A percentile compares a stretch with the other conserved stretches of the same genome.
Evolutionary conservation across 2,888 invertebrate species (phyloP).

Genomic region (Acholoe squamosa): DNA sequence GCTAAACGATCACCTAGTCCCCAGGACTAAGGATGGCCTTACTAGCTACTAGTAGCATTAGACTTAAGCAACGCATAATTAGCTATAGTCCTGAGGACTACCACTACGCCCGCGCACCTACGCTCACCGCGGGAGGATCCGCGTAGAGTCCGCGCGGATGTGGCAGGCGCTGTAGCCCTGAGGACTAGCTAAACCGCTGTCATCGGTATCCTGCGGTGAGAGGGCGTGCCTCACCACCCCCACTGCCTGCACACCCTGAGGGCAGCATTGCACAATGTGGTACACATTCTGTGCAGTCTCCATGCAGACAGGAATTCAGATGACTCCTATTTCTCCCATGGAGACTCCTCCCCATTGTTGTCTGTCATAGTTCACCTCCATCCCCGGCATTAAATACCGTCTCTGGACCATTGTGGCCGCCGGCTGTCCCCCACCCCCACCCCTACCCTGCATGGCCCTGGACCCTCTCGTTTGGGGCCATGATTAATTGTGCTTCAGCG

Average conservation of each 20-base stretch:
- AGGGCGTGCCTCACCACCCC: too few relatives aligned
- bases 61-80: too few relatives aligned
- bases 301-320: constrained; percentile 28
- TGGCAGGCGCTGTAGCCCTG: too few relatives aligned
- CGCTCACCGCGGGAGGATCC: too few relatives aligned
- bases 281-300: background rate
- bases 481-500: constrained; percentile 60
- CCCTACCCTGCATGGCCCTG: background rate
- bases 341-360: constrained; percentile 19
- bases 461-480: constrained; percentile 24
- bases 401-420: background rate
- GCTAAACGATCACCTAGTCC: too few relatives aligned
- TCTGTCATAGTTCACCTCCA: constrained; percentile 25
- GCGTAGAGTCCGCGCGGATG: too few relatives aligned
- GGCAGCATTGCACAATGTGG: background rate
- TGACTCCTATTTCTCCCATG: background rate
- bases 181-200: too few relatives aligned
- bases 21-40: too few relatives aligned
- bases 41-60: too few relatives aligned
- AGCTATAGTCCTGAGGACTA: too few relatives aligned
- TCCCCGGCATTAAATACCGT: background rate
- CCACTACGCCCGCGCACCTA: too few relatives aligned
- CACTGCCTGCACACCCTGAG: background rate
- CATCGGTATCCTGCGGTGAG: too few relatives aligned
- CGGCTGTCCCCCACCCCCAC: background rate